phyloP scores from a whole-genome alignment of 2,797 vertebrate genomes.

The Numenius phaeopus region DNA sequence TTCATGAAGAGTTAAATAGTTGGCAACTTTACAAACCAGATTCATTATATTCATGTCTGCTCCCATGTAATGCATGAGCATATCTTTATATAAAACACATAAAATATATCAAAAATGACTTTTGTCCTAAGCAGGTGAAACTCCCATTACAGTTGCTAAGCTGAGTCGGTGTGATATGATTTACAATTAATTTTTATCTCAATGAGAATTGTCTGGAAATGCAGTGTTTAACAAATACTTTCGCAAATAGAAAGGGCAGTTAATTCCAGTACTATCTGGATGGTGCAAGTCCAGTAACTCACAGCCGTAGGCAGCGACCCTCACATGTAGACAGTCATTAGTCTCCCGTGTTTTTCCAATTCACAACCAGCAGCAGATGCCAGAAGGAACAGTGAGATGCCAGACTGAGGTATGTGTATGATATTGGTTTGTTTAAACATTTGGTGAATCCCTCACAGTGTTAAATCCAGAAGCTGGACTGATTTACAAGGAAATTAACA shows the following conservation, averaged over 20 bases:
- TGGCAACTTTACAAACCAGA: neutral
- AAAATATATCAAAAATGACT: neutral
- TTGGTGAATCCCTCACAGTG: neutral
- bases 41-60: neutral
- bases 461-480: neutral
- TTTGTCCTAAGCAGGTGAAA: neutral
- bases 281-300: neutral
- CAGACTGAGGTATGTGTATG: neutral
- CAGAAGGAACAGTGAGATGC: neutral
- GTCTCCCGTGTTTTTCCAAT: neutral
- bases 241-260: neutral
- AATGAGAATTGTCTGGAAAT: neutral
- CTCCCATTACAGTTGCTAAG: neutral
- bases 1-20: neutral
- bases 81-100: neutral
- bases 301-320: neutral
- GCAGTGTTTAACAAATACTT: neutral
- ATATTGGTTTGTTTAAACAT: neutral
- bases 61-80: neutral
- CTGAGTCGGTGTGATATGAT: neutral
- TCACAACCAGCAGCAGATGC: neutral
- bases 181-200: slow-evolving; percentile 39
- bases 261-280: neutral
- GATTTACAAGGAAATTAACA: neutral
- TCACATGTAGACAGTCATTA: neutral